A percentile compares a stretch with the other conserved stretches of the same genome.
Evolutionary conservation across 2,797 vertebrate genomes (phyloP).

Genomic region (Mallotus villosus): DNA sequence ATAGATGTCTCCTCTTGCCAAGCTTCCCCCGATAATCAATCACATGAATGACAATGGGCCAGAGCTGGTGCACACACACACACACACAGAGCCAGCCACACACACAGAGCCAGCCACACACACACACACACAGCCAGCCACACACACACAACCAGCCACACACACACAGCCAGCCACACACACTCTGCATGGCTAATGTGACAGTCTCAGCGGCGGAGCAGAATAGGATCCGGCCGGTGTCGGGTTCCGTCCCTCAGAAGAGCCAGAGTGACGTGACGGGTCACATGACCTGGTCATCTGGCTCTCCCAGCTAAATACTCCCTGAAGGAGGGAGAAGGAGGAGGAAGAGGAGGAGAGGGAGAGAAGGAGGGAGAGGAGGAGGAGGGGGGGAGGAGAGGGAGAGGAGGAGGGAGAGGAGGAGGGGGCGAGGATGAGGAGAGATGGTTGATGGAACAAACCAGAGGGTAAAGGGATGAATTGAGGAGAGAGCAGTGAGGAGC

Average conservation of each 20-base stretch:
- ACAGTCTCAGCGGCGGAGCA: constrained; percentile 38
- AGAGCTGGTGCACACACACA: not conserved
- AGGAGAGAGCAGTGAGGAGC: no score
- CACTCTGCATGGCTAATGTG: constrained; percentile 51
- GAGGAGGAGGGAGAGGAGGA: not conserved
- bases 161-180: no score
- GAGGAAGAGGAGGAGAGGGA: constrained; percentile 1
- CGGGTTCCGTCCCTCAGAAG: constrained; percentile 56
- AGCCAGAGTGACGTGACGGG: constrained; percentile 46
- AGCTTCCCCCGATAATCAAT: constrained; percentile 77
- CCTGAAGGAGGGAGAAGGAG: constrained; percentile 37
- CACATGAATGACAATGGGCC: constrained; percentile 73
- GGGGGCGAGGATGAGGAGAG: no score
- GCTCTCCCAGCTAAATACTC: constrained; percentile 49
- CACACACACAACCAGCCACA: no score
- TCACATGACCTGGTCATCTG: no score
- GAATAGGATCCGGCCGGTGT: constrained; percentile 54
- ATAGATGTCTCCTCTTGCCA: constrained; percentile 77
- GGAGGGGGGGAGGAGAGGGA: not conserved
- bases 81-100: constrained; percentile 23
- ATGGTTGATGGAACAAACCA: no score
- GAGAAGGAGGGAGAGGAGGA: not conserved
- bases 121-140: constrained; percentile 76
- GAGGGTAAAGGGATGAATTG: no score
- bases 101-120: constrained; percentile 48